These are phyloP conservation scores for Plebejus argus DNA, from an alignment of 2,888 invertebrate species.

Conservation along the genomic window DNA sequence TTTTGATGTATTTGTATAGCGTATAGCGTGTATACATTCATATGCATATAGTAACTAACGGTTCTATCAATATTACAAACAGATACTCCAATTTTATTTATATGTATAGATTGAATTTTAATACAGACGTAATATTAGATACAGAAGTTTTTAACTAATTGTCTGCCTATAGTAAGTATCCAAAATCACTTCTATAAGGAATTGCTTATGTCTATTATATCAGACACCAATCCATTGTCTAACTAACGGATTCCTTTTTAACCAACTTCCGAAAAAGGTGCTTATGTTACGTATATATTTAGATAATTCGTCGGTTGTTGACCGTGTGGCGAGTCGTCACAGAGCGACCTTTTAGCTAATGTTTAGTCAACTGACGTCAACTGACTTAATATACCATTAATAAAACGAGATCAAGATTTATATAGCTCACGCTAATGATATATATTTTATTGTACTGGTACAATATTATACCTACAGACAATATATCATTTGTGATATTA, in stretches of 20 bases:
- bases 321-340: conserved; percentile 11
- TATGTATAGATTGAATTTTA: no score
- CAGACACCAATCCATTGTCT: no score
- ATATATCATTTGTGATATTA: neutral
- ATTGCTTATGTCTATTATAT: no score
- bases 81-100: no score
- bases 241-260: neutral
- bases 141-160: no score
- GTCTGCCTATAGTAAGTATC: no score
- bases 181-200: no score
- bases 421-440: neutral
- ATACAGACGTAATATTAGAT: no score
- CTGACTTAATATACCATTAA: neutral
- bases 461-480: neutral
- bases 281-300: neutral
- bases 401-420: neutral
- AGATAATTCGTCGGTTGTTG: neutral
- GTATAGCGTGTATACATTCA: no score
- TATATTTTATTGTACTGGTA: neutral
- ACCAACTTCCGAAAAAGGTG: neutral
- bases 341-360: neutral
- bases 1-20: no score
- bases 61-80: no score
- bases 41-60: no score
- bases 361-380: neutral